Conservation (phyloP, 2,888 invertebrate genomes). For the Lapara coniferarum region DNA sequence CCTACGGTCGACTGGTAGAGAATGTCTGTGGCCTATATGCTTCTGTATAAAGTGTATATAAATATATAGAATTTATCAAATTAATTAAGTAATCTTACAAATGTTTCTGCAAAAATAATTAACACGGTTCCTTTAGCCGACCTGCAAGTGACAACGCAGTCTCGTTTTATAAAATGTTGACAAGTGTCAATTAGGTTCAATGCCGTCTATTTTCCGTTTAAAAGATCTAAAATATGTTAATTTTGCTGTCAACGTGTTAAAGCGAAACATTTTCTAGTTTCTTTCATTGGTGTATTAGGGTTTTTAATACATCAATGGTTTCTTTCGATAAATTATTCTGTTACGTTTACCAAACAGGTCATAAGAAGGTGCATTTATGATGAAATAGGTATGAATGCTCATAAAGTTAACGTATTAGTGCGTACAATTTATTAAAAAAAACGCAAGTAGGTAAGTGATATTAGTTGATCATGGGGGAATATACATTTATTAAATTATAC, state of each 20-base stretch:
- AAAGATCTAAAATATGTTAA: neutral
- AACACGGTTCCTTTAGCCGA: neutral
- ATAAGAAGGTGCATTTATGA: neutral
- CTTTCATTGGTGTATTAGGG: too few relatives aligned
- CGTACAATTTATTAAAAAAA: too few relatives aligned
- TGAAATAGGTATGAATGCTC: neutral
- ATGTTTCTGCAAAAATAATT: neutral
- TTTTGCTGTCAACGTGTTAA: neutral
- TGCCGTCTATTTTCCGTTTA: neutral
- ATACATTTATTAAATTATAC: too few relatives aligned
- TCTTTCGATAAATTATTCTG: neutral
- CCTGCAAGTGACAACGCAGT: neutral
- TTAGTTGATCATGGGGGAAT: too few relatives aligned
- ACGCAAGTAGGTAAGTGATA: too few relatives aligned
- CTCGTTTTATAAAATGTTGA: constrained; percentile 1
- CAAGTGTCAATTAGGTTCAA: constrained; percentile 6
- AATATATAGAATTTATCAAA: too few relatives aligned
- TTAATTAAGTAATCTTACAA: too few relatives aligned
- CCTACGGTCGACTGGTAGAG: too few relatives aligned
- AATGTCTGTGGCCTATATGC: too few relatives aligned
- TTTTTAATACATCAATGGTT: too few relatives aligned
- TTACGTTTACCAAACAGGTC: neutral
- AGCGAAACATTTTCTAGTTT: constrained; percentile 7
- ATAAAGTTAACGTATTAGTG: constrained; percentile 5
- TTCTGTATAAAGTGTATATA: neutral